Evolutionary conservation across 2,888 invertebrate genomes (phyloP).

Genomic region (Drosophila paramelanica): DNA sequence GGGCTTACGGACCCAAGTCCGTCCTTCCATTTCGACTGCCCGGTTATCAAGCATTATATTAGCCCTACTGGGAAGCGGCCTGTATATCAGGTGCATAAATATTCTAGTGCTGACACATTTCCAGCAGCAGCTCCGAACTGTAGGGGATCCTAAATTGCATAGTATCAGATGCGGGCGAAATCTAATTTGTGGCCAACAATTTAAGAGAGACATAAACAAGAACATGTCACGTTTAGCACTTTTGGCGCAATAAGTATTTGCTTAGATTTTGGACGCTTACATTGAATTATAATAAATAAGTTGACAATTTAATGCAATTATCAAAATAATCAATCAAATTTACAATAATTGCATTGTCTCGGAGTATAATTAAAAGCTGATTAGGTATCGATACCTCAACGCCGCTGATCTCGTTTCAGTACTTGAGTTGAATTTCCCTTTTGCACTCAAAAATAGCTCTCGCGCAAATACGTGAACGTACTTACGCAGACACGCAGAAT

Average conservation of each 20-base stretch:
- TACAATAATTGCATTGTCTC: too few species aligned
- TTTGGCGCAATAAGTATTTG: not conserved
- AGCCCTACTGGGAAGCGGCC: conserved; percentile 11
- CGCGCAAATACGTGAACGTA: too few species aligned
- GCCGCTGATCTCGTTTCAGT: too few species aligned
- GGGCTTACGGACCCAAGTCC: not conserved
- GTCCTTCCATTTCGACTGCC: not conserved
- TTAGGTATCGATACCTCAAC: too few species aligned
- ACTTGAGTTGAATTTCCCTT: too few species aligned
- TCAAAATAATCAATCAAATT: too few species aligned
- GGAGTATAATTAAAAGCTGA: too few species aligned
- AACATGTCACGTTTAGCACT: not conserved
- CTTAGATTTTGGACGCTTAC: not conserved
- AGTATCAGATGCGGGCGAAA: conserved; percentile 11
- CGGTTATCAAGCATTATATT: conserved; percentile 29
- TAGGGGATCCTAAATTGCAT: conserved; percentile 10
- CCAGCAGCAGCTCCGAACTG: conserved; percentile 5
- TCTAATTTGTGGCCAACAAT: conserved; percentile 17
- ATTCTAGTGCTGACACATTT: conserved; percentile 58
- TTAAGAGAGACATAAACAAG: not conserved
- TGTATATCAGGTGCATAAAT: conserved; percentile 69
- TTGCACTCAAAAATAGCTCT: too few species aligned
- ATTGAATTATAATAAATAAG: too few species aligned
- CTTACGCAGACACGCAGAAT: too few species aligned
- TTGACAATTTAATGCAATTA: too few species aligned